Conservation (phyloP, 2,113 vertebrate genomes). For the Plecturocebus donacophilus region DNA sequence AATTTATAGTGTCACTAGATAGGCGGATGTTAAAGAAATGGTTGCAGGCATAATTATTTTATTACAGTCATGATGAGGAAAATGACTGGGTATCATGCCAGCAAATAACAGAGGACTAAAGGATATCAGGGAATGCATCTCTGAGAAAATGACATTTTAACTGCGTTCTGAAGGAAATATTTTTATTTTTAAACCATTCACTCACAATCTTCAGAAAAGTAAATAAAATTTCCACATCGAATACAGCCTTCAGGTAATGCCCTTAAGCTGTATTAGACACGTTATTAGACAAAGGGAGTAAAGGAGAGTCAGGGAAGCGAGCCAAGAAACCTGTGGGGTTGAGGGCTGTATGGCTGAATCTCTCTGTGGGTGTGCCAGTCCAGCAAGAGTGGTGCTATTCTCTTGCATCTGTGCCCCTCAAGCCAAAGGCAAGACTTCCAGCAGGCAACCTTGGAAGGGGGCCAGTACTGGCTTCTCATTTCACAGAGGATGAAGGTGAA, state of each 20-base stretch:
- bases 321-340: background rate
- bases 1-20: background rate
- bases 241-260: background rate
- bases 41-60: background rate
- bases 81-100: background rate
- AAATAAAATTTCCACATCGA: background rate
- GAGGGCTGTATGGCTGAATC: background rate
- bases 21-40: background rate
- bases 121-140: background rate
- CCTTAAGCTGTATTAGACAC: background rate
- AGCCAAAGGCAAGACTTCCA: background rate
- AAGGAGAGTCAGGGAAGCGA: background rate
- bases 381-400: background rate
- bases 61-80: background rate
- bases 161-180: background rate
- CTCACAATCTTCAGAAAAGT: background rate
- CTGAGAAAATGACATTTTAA: background rate
- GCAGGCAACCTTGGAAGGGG: background rate
- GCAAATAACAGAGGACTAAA: background rate
- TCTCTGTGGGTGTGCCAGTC: rapidly evolving
- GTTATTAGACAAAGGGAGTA: background rate
- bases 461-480: background rate
- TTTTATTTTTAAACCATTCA: background rate
- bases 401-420: rapidly evolving
- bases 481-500: background rate